phyloP scores from a whole-genome alignment of 1,140 invertebrate genomes.

The Agrilus planipennis region DNA sequence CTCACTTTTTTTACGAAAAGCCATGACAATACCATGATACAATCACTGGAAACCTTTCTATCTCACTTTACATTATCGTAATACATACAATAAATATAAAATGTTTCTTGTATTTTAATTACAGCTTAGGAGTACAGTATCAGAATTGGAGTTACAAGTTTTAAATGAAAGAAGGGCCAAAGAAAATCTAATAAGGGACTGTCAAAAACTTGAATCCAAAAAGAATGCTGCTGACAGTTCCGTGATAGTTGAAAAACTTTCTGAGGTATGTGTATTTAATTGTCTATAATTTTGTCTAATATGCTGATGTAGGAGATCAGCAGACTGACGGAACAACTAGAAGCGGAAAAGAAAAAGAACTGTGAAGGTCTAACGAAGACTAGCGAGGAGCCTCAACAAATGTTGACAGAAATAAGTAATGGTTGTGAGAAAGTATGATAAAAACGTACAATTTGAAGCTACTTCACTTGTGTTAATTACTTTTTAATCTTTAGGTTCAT shows the following conservation, averaged over 20 bases:
- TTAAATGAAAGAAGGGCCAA: conserved; percentile 7
- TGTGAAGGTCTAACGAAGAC: too few species aligned
- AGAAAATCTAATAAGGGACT: conserved; percentile 6
- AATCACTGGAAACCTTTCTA: not conserved
- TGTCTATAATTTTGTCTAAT: not conserved
- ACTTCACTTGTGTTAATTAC: too few species aligned
- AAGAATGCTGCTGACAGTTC: not conserved
- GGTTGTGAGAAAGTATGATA: too few species aligned
- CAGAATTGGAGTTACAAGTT: conserved; percentile 1
- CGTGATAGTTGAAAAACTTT: conserved; percentile 2
- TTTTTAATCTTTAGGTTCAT: too few species aligned
- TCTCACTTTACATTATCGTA: not conserved
- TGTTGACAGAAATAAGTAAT: too few species aligned
- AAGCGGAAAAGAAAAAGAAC: too few species aligned
- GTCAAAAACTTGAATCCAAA: conserved; percentile 1
- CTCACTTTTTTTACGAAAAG: too few species aligned
- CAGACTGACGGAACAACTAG: not conserved
- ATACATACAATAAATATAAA: too few species aligned
- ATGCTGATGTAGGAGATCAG: conserved; percentile 4
- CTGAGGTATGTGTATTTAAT: conserved; percentile 5
- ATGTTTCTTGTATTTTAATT: too few species aligned
- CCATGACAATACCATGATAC: not conserved
- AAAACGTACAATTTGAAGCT: too few species aligned
- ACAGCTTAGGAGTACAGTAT: not conserved
- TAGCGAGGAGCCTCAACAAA: too few species aligned